These are phyloP conservation scores for Pseudochirops corinnae DNA, from an alignment of 2,797 vertebrate genomes.

Conservation along the genomic window DNA sequence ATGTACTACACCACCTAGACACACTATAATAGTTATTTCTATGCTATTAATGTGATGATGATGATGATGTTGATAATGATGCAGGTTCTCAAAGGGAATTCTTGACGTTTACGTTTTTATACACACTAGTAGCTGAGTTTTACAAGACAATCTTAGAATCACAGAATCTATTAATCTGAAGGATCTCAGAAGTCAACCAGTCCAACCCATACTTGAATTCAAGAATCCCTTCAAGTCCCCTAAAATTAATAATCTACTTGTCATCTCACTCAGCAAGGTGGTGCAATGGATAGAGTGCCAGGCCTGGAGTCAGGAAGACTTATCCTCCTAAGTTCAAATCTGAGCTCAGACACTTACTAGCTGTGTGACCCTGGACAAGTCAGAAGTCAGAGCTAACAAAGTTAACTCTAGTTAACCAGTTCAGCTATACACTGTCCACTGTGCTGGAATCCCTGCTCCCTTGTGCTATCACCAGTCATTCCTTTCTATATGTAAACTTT, in stretches of 20 bases:
- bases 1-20: neutral
- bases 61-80: neutral
- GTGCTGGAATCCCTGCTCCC: neutral
- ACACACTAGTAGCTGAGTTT: neutral
- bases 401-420: neutral
- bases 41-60: neutral
- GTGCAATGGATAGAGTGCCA: neutral
- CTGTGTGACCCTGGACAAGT: neutral
- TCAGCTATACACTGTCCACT: neutral
- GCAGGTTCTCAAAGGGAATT: neutral
- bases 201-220: neutral
- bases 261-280: neutral
- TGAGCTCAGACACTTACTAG: too few species aligned
- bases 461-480: neutral
- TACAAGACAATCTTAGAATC: neutral
- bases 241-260: neutral
- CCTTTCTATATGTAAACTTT: neutral
- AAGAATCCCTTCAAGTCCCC: neutral
- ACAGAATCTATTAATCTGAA: neutral
- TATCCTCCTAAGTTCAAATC: neutral
- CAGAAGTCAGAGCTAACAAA: neutral
- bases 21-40: neutral
- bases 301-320: neutral
- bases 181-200: neutral
- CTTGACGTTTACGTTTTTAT: neutral